phyloP scores from a whole-genome alignment of 2,113 vertebrate genomes.

The Excalfactoria chinensis region DNA sequence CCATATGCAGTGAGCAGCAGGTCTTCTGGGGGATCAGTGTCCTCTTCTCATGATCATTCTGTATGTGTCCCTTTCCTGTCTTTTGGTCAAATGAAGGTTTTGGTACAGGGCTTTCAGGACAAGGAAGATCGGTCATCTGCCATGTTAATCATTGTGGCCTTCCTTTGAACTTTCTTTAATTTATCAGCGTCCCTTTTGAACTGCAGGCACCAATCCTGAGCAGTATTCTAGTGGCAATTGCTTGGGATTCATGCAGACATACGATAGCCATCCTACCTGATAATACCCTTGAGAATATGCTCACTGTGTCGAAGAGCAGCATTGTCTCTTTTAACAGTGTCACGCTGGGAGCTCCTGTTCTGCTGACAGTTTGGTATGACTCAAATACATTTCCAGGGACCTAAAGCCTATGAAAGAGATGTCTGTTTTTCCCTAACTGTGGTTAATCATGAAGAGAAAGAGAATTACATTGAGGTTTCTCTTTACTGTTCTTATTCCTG shows the following conservation, averaged over 20 bases:
- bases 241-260: background rate
- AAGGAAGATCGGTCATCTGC: background rate
- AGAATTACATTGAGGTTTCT: slow-evolving; percentile 41
- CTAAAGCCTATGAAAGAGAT: slow-evolving; percentile 51
- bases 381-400: background rate
- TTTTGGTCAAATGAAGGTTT: background rate
- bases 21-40: background rate
- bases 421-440: background rate
- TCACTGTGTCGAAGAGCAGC: background rate
- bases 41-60: background rate
- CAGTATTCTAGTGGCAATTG: background rate
- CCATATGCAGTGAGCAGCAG: background rate
- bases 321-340: slow-evolving; percentile 19
- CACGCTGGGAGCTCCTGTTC: slow-evolving; percentile 21
- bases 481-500: background rate
- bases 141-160: background rate
- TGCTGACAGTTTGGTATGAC: slow-evolving; percentile 56
- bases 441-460: slow-evolving; percentile 46
- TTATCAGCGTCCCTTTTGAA: background rate
- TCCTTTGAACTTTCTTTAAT: background rate
- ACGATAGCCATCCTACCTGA: background rate
- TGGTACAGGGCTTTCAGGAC: background rate
- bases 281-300: background rate
- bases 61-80: background rate
- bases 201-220: background rate